Evolutionary conservation across 2,797 vertebrate genomes (phyloP), one percentile per base, ranked within the genome.

Genomic region (Sardinella longiceps): DNA sequence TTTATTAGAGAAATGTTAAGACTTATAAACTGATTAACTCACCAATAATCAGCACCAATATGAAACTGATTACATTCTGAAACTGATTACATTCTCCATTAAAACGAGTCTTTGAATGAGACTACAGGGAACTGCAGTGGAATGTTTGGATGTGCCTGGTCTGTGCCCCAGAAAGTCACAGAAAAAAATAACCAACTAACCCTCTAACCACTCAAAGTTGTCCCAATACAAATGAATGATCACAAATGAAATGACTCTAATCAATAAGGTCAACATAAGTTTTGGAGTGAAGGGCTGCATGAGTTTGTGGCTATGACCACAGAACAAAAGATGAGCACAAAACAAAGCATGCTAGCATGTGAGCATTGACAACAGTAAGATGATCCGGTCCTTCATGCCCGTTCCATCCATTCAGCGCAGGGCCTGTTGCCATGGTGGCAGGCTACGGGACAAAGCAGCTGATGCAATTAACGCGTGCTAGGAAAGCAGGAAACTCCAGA

Each of bases 401-500:
- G 14, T 15, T 33, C 33, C 30, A 43, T 43, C 33, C 15, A 43
- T 39, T 15, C 33, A 77, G 7, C 37, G 33, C 20, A 20, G 70
- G 15, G 20, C 37, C 70, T 43, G 70, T 77, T 77, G 37, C 37
- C 33, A 77, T 77, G 70, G 70, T 37, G 20, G 70, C 63, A 70
- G 63, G 1, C 33, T 14, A 5, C 2, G 70, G 28, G 18, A 77
- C 37, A 39, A 43, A 77, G 70, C 70, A 43, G 15, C 33, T 39
- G 14, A 39, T 77, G 63, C 30, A 33, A 39, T n/a, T 60, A 60
- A n/a, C n/a, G 9, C 11, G n/a, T 23, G 33, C 30, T 37, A 39
- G 15, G 15, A 74, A 33, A 43, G 37, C 18, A 77, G 70, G 33
- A 43, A 77, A 77, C 70, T 77, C 70, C 70, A 77, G 70, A 77